phyloP scores from a whole-genome alignment of 1,140 invertebrate species.

The Hydropsyche tenuis region DNA sequence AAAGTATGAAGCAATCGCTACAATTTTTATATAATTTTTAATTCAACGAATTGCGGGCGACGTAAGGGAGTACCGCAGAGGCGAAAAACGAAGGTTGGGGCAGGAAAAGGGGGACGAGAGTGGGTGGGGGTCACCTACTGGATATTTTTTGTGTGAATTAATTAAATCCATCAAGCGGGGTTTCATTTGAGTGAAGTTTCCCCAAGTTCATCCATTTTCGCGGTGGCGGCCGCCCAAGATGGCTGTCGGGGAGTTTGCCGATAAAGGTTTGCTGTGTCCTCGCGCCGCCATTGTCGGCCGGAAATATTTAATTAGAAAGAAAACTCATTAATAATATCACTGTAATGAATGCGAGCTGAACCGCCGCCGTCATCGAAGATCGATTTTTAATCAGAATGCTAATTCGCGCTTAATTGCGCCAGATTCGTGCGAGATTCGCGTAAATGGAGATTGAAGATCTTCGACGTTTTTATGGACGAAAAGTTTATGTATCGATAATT shows the following conservation, averaged over 20 bases:
- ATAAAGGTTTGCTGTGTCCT: constrained; percentile 24
- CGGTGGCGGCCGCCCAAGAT: constrained; percentile 5
- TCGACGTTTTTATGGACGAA: too few relatives aligned
- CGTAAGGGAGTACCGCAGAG: background rate
- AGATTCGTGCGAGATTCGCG: background rate
- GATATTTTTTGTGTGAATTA: constrained; percentile 18
- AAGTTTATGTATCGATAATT: too few relatives aligned
- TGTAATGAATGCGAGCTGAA: constrained; percentile 11
- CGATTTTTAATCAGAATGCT: constrained; percentile 21
- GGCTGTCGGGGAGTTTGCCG: constrained; percentile 11
- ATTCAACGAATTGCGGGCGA: background rate
- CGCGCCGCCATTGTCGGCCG: constrained; percentile 13
- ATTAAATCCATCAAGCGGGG: constrained; percentile 21
- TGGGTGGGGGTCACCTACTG: background rate
- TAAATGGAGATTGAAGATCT: too few relatives aligned
- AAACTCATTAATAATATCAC: constrained; percentile 29
- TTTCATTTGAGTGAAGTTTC: constrained; percentile 13
- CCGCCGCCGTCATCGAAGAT: background rate
- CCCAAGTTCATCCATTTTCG: constrained; percentile 16
- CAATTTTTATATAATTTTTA: background rate
- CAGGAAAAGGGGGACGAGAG: background rate
- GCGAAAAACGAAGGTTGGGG: background rate
- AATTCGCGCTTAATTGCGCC: constrained; percentile 9
- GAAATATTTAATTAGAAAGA: constrained; percentile 28
- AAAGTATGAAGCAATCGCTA: background rate